Percentiles rank a stretch among this genome's conserved stretches.
Evolutionary conservation across 1,140 invertebrate species (phyloP).

Genomic region (Araneus ventricosus): DNA sequence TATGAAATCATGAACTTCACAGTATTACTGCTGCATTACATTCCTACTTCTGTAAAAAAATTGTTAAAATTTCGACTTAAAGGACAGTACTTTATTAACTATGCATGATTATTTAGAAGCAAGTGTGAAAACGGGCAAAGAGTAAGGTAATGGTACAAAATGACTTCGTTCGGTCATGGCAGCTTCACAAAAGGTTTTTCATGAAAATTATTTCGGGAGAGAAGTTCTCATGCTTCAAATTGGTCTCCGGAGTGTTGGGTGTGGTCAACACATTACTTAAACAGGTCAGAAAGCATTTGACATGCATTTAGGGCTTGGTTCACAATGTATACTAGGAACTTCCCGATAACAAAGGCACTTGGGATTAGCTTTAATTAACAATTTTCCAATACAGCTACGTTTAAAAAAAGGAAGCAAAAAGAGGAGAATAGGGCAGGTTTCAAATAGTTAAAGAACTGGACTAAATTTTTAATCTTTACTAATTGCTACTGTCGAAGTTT

Average conservation of each 20-base stretch:
- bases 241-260: background rate
- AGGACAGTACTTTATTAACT: background rate
- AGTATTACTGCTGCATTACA: background rate
- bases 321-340: background rate
- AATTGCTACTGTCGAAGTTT: no score
- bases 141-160: background rate
- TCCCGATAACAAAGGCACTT: background rate
- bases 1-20: background rate
- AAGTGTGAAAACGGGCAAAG: background rate
- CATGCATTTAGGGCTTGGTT: constrained; percentile 9
- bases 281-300: constrained; percentile 21
- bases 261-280: constrained; percentile 19
- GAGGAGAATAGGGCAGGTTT: no score
- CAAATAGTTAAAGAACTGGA: no score
- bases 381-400: background rate
- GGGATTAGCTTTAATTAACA: background rate
- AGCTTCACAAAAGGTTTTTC: background rate
- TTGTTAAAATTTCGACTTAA: background rate
- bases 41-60: background rate
- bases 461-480: no score
- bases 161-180: background rate
- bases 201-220: background rate
- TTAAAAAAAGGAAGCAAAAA: no score
- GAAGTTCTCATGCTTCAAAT: background rate
- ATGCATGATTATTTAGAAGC: background rate